Evolutionary conservation across 1,140 invertebrate species (phyloP).

Genomic region (Psilanteris sp.): DNA sequence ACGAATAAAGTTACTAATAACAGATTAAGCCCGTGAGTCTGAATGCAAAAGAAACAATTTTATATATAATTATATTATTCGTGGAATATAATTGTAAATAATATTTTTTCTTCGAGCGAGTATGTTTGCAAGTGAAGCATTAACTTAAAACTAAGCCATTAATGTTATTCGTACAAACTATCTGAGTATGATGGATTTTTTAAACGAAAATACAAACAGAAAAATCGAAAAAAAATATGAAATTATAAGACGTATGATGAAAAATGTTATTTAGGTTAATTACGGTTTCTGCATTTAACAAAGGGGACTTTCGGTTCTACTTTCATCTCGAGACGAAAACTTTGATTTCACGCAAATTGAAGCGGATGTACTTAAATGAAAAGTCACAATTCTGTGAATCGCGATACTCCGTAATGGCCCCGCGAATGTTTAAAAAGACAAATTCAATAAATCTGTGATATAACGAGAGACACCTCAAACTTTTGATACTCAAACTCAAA

Average conservation of each 20-base stretch:
- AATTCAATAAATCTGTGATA: constrained; percentile 78
- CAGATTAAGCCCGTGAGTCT: constrained; percentile 53
- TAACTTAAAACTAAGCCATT: constrained; percentile 72
- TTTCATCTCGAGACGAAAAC: constrained; percentile 6
- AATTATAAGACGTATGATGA: constrained; percentile 44
- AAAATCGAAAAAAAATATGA: constrained; percentile 12
- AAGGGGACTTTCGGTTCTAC: constrained; percentile 31
- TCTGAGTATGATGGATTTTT: constrained; percentile 74
- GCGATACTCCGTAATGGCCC: constrained; percentile 60
- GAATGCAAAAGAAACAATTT: constrained; percentile 50
- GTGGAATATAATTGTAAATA: constrained; percentile 54
- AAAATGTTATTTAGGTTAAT: constrained; percentile 56
- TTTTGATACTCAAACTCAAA: constrained; percentile 69
- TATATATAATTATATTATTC: constrained; percentile 57
- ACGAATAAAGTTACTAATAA: constrained; percentile 69
- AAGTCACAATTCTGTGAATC: constrained; percentile 33
- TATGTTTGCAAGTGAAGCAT: constrained; percentile 47
- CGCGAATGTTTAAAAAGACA: constrained; percentile 62
- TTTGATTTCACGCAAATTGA: constrained; percentile 26
- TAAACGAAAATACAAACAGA: constrained; percentile 43
- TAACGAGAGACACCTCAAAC: constrained; percentile 72
- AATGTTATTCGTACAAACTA: constrained; percentile 76
- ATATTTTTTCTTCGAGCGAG: constrained; percentile 49
- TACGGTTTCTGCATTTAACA: constrained; percentile 41
- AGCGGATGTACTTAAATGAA: constrained; percentile 61